These are phyloP conservation scores for Moxostoma hubbsi DNA, from an alignment of 2,797 vertebrate species.

Conservation along the genomic window DNA sequence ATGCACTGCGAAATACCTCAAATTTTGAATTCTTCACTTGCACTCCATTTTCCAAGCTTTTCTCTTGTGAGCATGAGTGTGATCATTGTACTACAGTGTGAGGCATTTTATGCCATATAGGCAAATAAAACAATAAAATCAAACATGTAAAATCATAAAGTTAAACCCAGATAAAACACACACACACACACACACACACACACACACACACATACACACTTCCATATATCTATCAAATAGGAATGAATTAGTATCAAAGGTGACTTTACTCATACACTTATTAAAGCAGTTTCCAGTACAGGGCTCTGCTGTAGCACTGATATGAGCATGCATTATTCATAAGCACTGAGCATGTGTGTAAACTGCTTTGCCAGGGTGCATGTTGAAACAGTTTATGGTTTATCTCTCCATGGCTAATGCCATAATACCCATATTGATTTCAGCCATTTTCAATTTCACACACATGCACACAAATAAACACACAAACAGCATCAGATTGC, in stretches of 20 bases:
- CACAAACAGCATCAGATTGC: neutral
- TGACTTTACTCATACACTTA: constrained; percentile 28
- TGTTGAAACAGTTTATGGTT: constrained; percentile 69
- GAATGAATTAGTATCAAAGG: constrained; percentile 26
- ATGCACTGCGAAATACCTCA: too few relatives aligned
- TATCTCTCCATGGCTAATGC: constrained; percentile 54
- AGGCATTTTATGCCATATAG: too few relatives aligned
- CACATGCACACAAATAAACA: constrained; percentile 41
- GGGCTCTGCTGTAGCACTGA: constrained; percentile 55
- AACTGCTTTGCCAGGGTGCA: constrained; percentile 61
- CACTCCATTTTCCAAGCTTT: too few relatives aligned
- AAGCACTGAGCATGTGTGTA: constrained; percentile 66
- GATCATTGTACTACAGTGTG: too few relatives aligned
- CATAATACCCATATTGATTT: constrained; percentile 46
- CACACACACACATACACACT: constrained; percentile 7
- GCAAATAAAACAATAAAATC: neutral
- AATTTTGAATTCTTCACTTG: too few relatives aligned
- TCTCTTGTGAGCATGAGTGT: too few relatives aligned
- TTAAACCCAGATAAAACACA: neutral
- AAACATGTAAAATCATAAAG: neutral
- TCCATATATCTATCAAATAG: neutral
- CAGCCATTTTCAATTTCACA: constrained; percentile 53
- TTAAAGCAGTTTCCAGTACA: constrained; percentile 34
- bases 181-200: constrained; percentile 20
- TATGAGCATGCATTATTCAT: constrained; percentile 74